phyloP scores from a whole-genome alignment of 2,888 invertebrate genomes.

The Cheilosia scutellata region DNA sequence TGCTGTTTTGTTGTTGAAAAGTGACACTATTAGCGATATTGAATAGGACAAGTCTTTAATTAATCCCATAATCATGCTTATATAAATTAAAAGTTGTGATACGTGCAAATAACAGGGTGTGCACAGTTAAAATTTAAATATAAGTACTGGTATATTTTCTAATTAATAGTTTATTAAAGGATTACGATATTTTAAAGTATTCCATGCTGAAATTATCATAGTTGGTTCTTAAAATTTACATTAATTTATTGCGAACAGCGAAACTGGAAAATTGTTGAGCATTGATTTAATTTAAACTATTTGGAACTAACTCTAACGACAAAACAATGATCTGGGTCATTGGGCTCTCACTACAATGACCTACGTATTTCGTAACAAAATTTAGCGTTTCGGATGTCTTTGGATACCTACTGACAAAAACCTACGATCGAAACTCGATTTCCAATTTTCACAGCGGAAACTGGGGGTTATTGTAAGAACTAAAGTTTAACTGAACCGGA shows the following conservation, averaged over 20 bases:
- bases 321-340: too few relatives aligned
- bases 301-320: too few relatives aligned
- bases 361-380: too few relatives aligned
- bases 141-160: neutral
- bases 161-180: neutral
- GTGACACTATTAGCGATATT: constrained; percentile 58
- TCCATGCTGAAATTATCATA: constrained; percentile 9
- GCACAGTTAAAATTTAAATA: constrained; percentile 7
- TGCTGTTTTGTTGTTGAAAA: constrained; percentile 82
- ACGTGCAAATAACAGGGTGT: constrained; percentile 5
- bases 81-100: constrained; percentile 1
- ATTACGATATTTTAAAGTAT: neutral
- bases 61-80: constrained; percentile 16
- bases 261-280: constrained; percentile 26
- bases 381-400: too few relatives aligned
- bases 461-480: too few relatives aligned
- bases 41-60: constrained; percentile 22
- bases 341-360: too few relatives aligned
- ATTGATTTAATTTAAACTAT: too few relatives aligned
- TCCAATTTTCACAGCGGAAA: too few relatives aligned
- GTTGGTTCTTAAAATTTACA: neutral
- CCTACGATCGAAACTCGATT: too few relatives aligned
- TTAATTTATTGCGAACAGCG: neutral
- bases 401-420: too few relatives aligned
- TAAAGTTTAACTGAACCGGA: too few relatives aligned